Conservation (phyloP, 35 echinoderm and acorn worm genomes). For the Ophiothrix spiculata region DNA sequence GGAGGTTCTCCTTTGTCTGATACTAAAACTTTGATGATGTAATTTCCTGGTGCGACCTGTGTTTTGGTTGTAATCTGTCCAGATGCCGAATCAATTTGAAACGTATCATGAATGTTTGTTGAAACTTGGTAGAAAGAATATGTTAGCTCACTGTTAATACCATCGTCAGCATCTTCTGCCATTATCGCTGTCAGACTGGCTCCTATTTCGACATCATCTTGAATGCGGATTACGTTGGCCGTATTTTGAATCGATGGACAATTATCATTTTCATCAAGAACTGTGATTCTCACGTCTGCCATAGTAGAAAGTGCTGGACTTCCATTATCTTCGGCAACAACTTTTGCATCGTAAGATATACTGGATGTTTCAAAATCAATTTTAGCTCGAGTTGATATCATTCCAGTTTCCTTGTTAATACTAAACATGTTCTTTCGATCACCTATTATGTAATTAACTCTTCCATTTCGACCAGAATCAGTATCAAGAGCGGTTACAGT, state of each 20-base stretch:
- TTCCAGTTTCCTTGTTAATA: background rate
- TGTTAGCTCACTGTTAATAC: background rate
- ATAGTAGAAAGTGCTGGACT: background rate
- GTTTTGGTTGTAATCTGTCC: background rate
- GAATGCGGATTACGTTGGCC: background rate
- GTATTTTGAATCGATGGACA: background rate
- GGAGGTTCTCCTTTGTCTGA: background rate
- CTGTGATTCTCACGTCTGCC: background rate
- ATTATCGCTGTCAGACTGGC: background rate
- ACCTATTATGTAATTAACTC: background rate
- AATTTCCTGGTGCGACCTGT: background rate
- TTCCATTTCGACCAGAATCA: conserved; percentile 1
- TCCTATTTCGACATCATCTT: background rate
- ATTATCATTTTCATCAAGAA: conserved; percentile 13
- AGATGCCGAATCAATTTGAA: background rate
- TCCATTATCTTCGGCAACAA: conserved; percentile 10
- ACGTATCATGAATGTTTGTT: background rate
- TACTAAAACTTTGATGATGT: background rate
- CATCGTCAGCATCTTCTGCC: background rate
- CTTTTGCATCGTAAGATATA: background rate
- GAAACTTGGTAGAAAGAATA: background rate
- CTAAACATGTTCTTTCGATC: background rate
- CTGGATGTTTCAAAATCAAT: background rate
- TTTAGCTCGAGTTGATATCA: background rate
- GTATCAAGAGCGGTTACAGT: background rate